Evolutionary conservation across 2,888 invertebrate species (phyloP).

Genomic region (Apodemia duryi): DNA sequence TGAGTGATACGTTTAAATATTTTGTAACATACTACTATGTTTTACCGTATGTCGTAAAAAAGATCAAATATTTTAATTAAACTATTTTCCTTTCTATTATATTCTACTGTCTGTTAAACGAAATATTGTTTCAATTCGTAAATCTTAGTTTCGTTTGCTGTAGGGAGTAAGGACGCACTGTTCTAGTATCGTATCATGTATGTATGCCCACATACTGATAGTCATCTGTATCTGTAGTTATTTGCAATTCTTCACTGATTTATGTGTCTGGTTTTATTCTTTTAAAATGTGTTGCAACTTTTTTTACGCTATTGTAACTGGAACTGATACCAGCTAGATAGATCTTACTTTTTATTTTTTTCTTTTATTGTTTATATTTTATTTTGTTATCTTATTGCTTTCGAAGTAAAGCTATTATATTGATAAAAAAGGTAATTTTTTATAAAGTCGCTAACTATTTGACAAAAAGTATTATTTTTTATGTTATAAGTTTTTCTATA

Average conservation of each 20-base stretch:
- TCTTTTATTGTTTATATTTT: too few relatives aligned
- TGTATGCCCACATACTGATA: slow-evolving; percentile 51
- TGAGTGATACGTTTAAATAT: too few relatives aligned
- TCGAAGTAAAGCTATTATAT: too few relatives aligned
- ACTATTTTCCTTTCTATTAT: slow-evolving; percentile 17
- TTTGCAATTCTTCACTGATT: slow-evolving; percentile 64
- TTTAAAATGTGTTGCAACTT: neutral
- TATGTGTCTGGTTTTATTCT: slow-evolving; percentile 51
- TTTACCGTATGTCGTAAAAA: too few relatives aligned
- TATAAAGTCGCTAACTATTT: too few relatives aligned
- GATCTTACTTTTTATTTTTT: too few relatives aligned
- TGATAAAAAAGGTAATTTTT: too few relatives aligned
- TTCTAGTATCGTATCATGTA: slow-evolving; percentile 59
- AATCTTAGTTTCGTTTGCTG: slow-evolving; percentile 67
- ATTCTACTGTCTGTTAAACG: slow-evolving; percentile 14
- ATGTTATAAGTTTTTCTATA: too few relatives aligned
- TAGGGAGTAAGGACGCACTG: slow-evolving; percentile 40
- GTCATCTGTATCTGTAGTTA: slow-evolving; percentile 51
- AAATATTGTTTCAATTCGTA: slow-evolving; percentile 40
- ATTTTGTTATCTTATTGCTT: too few relatives aligned
- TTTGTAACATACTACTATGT: too few relatives aligned
- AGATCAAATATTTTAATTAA: neutral
- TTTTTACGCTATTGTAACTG: neutral
- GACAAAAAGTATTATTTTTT: too few relatives aligned
- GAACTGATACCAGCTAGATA: too few relatives aligned